Percentiles rank a stretch among this genome's conserved stretches.
Conservation (phyloP, 2,113 vertebrate genomes). For the Burhinus bistriatus region DNA sequence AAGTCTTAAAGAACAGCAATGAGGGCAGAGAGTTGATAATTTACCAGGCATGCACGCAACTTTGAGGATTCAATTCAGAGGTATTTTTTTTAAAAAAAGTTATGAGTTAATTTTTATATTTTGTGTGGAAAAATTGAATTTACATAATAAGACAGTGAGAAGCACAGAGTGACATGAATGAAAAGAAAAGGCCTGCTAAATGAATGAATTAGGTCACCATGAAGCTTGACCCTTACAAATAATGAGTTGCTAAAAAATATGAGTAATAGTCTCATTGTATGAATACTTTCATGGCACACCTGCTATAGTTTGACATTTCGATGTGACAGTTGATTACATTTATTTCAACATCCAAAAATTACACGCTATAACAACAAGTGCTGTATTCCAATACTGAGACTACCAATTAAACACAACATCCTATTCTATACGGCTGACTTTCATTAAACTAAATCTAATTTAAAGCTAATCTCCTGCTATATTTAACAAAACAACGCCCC, state of each 20-base stretch:
- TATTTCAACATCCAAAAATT: slow-evolving; percentile 10
- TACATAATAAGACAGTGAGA: not conserved
- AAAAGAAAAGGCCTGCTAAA: not conserved
- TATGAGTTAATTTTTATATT: not conserved
- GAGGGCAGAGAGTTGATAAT: not conserved
- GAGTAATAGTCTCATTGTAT: not conserved
- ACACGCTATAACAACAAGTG: not conserved
- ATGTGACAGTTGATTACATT: not conserved
- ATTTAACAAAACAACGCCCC: not conserved
- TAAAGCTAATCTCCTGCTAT: slow-evolving; percentile 12
- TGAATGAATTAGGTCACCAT: not conserved
- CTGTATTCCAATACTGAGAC: not conserved
- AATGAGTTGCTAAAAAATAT: not conserved
- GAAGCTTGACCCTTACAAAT: not conserved
- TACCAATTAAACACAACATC: not conserved
- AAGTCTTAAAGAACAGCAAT: not conserved
- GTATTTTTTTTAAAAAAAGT: not conserved
- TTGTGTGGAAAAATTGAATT: not conserved
- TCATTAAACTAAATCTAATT: slow-evolving; percentile 39
- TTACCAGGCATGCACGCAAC: not conserved
- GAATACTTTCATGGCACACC: not conserved
- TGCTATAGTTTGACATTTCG: not conserved
- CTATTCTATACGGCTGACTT: not conserved
- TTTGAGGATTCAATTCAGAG: not conserved
- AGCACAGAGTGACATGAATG: not conserved